These are phyloP conservation scores for Phallusia fumigata DNA, from an alignment of 23 tunicate species.

Conservation along the genomic window DNA sequence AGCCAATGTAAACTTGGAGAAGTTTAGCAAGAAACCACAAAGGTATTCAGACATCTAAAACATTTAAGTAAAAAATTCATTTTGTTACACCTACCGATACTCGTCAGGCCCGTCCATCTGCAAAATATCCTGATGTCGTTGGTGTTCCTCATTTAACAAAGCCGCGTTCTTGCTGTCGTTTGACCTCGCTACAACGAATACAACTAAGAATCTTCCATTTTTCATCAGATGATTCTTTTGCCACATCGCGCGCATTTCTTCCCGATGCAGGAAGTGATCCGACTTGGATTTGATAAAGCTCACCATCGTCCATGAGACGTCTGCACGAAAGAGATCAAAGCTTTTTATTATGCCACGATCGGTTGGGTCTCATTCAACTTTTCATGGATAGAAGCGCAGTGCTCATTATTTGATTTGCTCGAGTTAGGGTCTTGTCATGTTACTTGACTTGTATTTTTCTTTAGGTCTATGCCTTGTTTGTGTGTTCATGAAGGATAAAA, in stretches of 20 bases:
- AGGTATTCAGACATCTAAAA: too few relatives aligned
- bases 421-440: too few relatives aligned
- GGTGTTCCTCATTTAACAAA: background rate
- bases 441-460: too few relatives aligned
- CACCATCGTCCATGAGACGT: background rate
- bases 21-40: too few relatives aligned
- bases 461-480: too few relatives aligned
- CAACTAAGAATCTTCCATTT: background rate
- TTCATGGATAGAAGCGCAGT: too few relatives aligned
- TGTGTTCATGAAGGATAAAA: too few relatives aligned
- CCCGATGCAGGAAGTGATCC: background rate
- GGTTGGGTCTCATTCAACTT: too few relatives aligned
- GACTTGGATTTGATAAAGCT: background rate
- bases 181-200: background rate
- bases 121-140: background rate
- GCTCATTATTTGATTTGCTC: too few relatives aligned
- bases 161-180: background rate
- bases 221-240: background rate
- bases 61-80: too few relatives aligned
- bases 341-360: too few relatives aligned
- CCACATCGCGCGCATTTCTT: background rate
- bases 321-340: background rate
- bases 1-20: too few relatives aligned
- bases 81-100: background rate
- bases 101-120: slow-evolving; percentile 7